Base-by-base conservation (phyloP, 2,113 vertebrate genomes). In the Amphiprion percula region DNA sequence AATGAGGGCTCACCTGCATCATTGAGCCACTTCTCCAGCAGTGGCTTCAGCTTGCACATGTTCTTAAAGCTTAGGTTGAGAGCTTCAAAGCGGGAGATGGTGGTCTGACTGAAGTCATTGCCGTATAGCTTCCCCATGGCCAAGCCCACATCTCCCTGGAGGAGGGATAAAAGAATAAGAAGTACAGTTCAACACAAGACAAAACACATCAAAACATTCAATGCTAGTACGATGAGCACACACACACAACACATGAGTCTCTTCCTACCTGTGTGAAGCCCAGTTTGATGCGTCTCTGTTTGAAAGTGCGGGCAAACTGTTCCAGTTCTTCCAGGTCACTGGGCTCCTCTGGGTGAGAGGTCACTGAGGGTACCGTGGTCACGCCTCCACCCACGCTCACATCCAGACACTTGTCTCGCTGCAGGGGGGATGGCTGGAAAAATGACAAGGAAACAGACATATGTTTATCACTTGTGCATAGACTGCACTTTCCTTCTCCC, bases 21-120 rank as follows among this genome's bases (percentile, higher is more conserved):
- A 1, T 93, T 97, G 78, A 98, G 96, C 97, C 97, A 98, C 88
- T 97, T 98, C 92, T 98, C 96, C 87, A 98, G 91, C 82, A 98
- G 95, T 14, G 97, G 97, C 89, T 97, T 97, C 69, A 98, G 96
- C 88, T 98, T 98, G 94, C 97, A 98, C 97, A 98, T 98, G 92
- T 98, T 98, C 93, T 98, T 98, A 90, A 98, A 98, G 94, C 97
- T 98, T 89, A 98, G 92, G 83, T 98, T 98, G 79, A 98, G 96
- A 21, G 97, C 97, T 87, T 98, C 97, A 2, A 97, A 98, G 91
- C 97, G 97, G 28, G 97, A 98, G 91, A 98, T 97, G 79, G 97
- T 97, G 33, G 97, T 98, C 90, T 98, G 97, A 89, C 97, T 97
- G 93, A 98, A 98, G 90, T 98, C 97, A 5, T 98, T 98, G 46